phyloP scores from a whole-genome alignment of 2,888 invertebrate genomes.

The Diarsia dahlii region DNA sequence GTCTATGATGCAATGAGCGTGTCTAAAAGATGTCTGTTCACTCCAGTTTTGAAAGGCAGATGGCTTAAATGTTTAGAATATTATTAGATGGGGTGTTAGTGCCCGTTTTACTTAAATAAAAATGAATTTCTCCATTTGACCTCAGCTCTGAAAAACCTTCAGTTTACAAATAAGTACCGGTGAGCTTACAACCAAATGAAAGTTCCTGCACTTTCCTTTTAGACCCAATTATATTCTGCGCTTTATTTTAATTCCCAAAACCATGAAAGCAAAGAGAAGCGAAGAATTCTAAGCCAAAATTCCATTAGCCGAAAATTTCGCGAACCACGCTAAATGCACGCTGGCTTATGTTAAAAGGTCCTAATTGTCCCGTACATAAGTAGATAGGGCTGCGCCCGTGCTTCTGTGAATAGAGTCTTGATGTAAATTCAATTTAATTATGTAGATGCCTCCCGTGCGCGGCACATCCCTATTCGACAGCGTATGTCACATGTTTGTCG shows the following conservation, averaged over 20 bases:
- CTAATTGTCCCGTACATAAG: constrained; percentile 64
- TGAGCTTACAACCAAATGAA: not conserved
- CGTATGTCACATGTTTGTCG: constrained; percentile 28
- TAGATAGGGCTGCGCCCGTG: constrained; percentile 58
- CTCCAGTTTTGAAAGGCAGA: no score
- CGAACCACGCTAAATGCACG: constrained; percentile 54
- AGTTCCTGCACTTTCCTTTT: not conserved
- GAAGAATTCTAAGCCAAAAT: constrained; percentile 40
- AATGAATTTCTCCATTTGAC: not conserved
- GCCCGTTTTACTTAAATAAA: no score
- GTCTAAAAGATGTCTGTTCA: no score
- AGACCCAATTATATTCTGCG: constrained; percentile 25
- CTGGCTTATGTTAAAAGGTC: constrained; percentile 61
- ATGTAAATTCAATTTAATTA: constrained; percentile 77
- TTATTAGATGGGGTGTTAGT: no score
- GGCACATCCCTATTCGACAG: constrained; percentile 50
- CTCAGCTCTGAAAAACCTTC: constrained; percentile 1
- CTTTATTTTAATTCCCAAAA: constrained; percentile 41
- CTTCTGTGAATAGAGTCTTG: constrained; percentile 63
- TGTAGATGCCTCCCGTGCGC: constrained; percentile 66
- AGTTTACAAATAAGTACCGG: not conserved
- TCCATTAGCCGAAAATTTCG: constrained; percentile 45
- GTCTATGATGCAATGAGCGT: no score
- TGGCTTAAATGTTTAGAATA: no score
- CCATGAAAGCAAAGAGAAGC: constrained; percentile 32